phyloP scores from a whole-genome alignment of 2,113 vertebrate genomes.

The Petroica traversi region DNA sequence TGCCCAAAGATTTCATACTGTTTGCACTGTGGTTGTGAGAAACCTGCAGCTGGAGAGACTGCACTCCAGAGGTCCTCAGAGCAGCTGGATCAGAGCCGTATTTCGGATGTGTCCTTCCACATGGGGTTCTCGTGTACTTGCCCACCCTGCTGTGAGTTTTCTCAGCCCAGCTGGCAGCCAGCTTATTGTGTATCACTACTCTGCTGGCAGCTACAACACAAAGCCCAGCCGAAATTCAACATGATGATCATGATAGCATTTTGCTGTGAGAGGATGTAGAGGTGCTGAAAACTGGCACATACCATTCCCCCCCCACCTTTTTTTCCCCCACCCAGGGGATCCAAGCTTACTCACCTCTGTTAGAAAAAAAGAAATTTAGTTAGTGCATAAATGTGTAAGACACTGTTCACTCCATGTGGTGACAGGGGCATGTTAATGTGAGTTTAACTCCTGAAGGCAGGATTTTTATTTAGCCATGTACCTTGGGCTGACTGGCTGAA shows the following conservation, averaged over 20 bases:
- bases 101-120: background rate
- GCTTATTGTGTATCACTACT: background rate
- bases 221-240: background rate
- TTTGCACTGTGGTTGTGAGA: background rate
- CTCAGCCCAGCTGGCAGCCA: background rate
- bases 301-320: accelerated
- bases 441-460: background rate
- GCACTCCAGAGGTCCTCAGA: background rate
- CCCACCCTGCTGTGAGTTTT: background rate
- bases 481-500: background rate
- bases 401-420: accelerated
- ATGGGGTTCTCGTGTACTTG: background rate
- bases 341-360: background rate
- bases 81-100: background rate
- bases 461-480: background rate
- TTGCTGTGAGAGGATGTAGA: background rate
- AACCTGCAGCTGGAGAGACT: background rate
- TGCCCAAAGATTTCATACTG: background rate
- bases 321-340: accelerated
- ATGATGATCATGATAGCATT: background rate
- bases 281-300: background rate
- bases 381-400: background rate
- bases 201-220: background rate
- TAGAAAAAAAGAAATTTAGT: background rate
- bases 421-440: background rate